Evolutionary conservation across 2,113 vertebrate species (phyloP).

Genomic region (Phoxinus phoxinus): DNA sequence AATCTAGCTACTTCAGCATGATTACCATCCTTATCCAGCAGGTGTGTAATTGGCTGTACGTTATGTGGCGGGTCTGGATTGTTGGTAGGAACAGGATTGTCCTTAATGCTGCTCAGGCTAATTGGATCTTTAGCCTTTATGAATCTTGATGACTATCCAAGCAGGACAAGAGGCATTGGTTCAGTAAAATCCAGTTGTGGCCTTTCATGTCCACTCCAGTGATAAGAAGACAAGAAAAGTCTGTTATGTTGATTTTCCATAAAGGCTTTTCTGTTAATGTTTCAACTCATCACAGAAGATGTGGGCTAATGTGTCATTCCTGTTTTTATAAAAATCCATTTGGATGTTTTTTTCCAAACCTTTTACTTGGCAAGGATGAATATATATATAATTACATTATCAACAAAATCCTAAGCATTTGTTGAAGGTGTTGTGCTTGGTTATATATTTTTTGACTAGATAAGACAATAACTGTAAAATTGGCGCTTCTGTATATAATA

Average conservation of each 20-base stretch:
- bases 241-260: not conserved
- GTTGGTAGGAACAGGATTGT: not conserved
- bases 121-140: conserved; percentile 12
- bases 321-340: not conserved
- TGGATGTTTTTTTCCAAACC: too few relatives aligned
- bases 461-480: too few relatives aligned
- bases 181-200: not conserved
- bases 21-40: conserved; percentile 5
- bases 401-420: too few relatives aligned
- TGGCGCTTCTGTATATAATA: too few relatives aligned
- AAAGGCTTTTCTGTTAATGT: too few relatives aligned
- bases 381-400: too few relatives aligned
- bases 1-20: conserved; percentile 27
- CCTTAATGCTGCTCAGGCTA: not conserved
- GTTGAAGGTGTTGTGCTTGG: too few relatives aligned
- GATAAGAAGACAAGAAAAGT: conserved; percentile 22
- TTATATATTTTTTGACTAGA: too few relatives aligned
- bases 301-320: not conserved
- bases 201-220: not conserved
- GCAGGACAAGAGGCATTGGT: not conserved
- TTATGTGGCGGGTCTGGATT: conserved; percentile 45
- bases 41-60: conserved; percentile 45
- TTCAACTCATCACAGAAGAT: not conserved
- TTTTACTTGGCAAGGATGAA: too few relatives aligned
- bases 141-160: conserved; percentile 31